These are phyloP conservation scores for Spilosoma lubricipeda DNA, from an alignment of 2,888 invertebrate species.

Conservation along the genomic window DNA sequence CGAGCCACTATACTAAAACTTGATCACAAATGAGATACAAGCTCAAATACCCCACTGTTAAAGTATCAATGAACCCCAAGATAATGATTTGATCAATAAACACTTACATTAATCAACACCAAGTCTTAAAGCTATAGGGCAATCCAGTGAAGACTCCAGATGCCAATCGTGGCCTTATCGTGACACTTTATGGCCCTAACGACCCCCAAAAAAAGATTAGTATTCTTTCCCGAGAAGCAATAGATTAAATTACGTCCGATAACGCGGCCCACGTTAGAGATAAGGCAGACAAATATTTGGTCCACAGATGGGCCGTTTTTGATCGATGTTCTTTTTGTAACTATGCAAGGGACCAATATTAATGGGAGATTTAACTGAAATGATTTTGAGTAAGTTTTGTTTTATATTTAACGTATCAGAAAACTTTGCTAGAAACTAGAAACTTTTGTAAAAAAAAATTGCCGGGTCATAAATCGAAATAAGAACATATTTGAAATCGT, in stretches of 20 bases:
- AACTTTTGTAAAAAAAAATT: too few relatives aligned
- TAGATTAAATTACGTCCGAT: slow-evolving; percentile 47
- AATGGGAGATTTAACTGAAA: background rate
- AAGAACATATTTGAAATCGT: too few relatives aligned
- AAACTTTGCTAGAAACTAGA: too few relatives aligned
- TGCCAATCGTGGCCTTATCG: slow-evolving; percentile 35
- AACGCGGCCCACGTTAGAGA: slow-evolving; percentile 27
- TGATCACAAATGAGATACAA: background rate
- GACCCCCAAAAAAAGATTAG: slow-evolving; percentile 46
- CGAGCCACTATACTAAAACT: too few relatives aligned
- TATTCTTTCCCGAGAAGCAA: slow-evolving; percentile 41
- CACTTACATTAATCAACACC: slow-evolving; percentile 3
- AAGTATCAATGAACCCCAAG: background rate
- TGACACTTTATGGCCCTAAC: slow-evolving; percentile 39
- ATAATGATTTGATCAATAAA: slow-evolving; percentile 7
- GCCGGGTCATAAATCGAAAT: too few relatives aligned
- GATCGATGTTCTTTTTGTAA: background rate
- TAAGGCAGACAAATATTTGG: slow-evolving; percentile 45
- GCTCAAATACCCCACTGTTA: background rate
- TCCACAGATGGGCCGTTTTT: slow-evolving; percentile 10
- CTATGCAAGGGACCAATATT: background rate
- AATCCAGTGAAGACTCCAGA: slow-evolving; percentile 12
- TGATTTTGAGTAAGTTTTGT: too few relatives aligned
- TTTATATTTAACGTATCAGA: too few relatives aligned
- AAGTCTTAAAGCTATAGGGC: background rate